Evolutionary conservation across 2,888 invertebrate species (phyloP).

Genomic region (Nematopogon swammerdamellus): DNA sequence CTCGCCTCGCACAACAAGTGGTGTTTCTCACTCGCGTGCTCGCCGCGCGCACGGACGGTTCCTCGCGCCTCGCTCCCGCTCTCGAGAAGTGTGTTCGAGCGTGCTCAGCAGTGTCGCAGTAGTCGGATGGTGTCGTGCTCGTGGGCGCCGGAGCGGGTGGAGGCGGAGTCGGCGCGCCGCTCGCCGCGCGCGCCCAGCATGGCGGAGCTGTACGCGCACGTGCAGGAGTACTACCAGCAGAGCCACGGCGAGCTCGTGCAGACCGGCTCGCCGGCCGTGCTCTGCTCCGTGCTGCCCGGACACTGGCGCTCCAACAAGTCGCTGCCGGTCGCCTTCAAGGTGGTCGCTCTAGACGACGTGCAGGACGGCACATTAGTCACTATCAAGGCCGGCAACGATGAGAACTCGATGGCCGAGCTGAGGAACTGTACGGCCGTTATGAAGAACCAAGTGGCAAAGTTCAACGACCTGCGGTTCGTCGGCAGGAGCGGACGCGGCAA

Average conservation of each 20-base stretch:
- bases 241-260: conserved; percentile 91
- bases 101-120: conserved; percentile 26
- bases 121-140: conserved; percentile 29
- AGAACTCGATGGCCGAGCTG: conserved; percentile 94
- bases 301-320: conserved; percentile 99
- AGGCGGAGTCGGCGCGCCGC: conserved; percentile 59
- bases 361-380: conserved; percentile 93
- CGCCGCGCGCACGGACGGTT: conserved; percentile 36
- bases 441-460: conserved; percentile 98
- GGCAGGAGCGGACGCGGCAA: conserved; percentile 97
- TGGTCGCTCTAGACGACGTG: conserved; percentile 90
- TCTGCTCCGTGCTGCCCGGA: conserved; percentile 89
- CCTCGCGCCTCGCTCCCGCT: conserved; percentile 38
- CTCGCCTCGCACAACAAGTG: conserved; percentile 41
- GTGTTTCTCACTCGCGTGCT: conserved; percentile 26
- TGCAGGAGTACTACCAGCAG: conserved; percentile 79
- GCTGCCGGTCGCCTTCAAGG: conserved; percentile 93
- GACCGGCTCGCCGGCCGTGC: conserved; percentile 93
- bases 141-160: conserved; percentile 24
- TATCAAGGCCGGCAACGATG: conserved; percentile 95
- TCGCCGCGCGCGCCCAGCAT: conserved; percentile 57
- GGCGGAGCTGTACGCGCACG: conserved; percentile 71
- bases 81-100: conserved; percentile 30
- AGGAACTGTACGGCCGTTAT: conserved; percentile 91
- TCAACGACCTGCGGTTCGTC: conserved; percentile 97